These are phyloP conservation scores for Mormyrus iriodes DNA, from an alignment of 2,113 vertebrate species.

Conservation along the genomic window DNA sequence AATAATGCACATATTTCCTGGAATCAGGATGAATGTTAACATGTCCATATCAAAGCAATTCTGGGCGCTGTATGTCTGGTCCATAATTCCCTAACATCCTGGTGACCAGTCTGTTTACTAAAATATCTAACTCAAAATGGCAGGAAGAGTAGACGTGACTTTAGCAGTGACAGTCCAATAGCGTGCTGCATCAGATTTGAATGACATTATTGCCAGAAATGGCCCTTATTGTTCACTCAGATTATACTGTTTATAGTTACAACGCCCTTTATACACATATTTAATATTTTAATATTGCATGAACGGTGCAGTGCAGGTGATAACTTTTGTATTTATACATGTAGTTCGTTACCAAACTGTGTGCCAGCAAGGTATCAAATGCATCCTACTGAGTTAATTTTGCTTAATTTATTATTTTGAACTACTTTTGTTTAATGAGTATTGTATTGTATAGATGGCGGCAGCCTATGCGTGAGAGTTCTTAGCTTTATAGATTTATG, in stretches of 20 bases:
- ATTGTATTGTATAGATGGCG: background rate
- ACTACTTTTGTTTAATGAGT: background rate
- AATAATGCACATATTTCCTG: background rate
- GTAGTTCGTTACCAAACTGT: slow-evolving; percentile 10
- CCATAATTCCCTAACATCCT: background rate
- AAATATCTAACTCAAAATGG: background rate
- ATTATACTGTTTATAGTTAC: background rate
- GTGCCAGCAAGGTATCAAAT: slow-evolving; percentile 4
- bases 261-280: background rate
- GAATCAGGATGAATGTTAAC: background rate
- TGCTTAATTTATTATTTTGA: slow-evolving; percentile 24
- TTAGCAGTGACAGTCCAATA: background rate
- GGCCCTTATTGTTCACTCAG: background rate
- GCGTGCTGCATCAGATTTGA: background rate
- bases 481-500: background rate
- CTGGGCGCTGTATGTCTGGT: background rate
- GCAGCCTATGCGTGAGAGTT: background rate
- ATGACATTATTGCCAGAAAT: background rate
- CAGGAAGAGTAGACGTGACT: background rate
- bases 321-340: slow-evolving; percentile 10
- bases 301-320: background rate
- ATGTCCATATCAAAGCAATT: background rate
- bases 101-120: background rate
- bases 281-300: slow-evolving; percentile 12
- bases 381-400: slow-evolving; percentile 21